Evolutionary conservation across 2,113 vertebrate species (phyloP), one percentile per base, ranked within the genome.

Genomic region (Myiopsitta monachus): DNA sequence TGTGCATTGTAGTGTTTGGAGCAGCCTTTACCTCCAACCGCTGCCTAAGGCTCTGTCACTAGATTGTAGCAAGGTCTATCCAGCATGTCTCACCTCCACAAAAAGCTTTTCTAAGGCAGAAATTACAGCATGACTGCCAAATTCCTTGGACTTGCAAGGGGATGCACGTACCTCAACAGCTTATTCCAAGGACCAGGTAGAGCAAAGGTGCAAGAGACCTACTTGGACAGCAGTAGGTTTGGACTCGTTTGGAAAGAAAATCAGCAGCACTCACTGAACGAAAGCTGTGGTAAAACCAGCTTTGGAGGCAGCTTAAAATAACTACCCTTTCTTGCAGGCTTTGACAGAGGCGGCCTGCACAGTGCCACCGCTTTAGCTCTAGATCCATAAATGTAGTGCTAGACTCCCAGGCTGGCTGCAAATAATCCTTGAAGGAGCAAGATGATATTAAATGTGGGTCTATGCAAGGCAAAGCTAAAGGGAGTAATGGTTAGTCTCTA

Each of bases 71-170:
- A 7, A 52, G 31, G 54, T 27, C 74, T 87, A 23, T 52, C 38
- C 51, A 61, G 59, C 27, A 7, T 0, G 0, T 77, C 77, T 72
- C 6, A 0, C 39, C 54, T 54, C 52, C 27, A 54, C 15, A 21
- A 46, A 69, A 72, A 54, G 47, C 36, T 88, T 78, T 64, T 77
- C 26, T 31, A 55, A 75, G 39, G 33, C 62, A 90, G 39, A 36
- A 73, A 26, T 52, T 27, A 77, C 36, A 47, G 7, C 81, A 39
- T 33, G 46, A 36, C 21, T 47, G 21, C 51, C 41, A 49, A 19
- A 81, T 61, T 76, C 59, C 47, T 83, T 64, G 54, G 38, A 27
- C 14, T 44, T 61, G 43, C 0, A 3, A 73, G 33, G 16, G 19
- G 2, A 39, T 54, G 3, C 3, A 0, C n/a, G 14, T 54, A 46